phyloP scores from a whole-genome alignment of 2,888 invertebrate species.

The Lasius platythorax region DNA sequence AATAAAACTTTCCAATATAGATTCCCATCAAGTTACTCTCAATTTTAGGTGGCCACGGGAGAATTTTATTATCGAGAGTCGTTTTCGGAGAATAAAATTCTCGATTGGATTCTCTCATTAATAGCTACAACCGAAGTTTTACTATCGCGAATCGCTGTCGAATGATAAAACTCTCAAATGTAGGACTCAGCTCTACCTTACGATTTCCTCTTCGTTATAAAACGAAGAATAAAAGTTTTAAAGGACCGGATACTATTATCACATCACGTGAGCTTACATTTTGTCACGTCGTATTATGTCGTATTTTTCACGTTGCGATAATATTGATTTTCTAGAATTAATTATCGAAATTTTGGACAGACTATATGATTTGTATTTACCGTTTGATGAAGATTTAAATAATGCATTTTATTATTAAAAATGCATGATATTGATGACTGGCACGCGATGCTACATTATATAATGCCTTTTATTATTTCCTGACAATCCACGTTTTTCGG shows the following conservation, averaged over 20 bases:
- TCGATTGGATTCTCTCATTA: conserved; percentile 36
- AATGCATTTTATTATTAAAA: conserved; percentile 28
- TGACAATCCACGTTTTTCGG: neutral
- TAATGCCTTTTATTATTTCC: conserved; percentile 5
- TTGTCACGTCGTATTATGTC: conserved; percentile 3
- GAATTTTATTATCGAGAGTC: conserved; percentile 24
- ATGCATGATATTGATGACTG: neutral
- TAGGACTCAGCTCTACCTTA: neutral
- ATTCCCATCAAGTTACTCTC: neutral
- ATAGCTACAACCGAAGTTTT: neutral
- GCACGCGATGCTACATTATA: neutral
- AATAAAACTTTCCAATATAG: conserved; percentile 18
- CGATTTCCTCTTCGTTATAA: neutral
- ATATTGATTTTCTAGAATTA: conserved; percentile 25
- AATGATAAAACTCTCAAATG: conserved; percentile 22
- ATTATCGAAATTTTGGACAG: neutral
- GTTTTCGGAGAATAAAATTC: conserved; percentile 20
- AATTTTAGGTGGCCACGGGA: conserved; percentile 14
- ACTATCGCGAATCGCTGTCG: conserved; percentile 6
- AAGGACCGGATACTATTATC: neutral
- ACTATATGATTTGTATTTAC: neutral
- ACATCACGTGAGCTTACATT: neutral
- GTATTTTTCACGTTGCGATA: neutral
- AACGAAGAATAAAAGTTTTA: conserved; percentile 5
- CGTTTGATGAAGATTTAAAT: conserved; percentile 25